Evolutionary conservation across 2,113 vertebrate genomes (phyloP), one percentile per base, ranked within the genome.

Genomic region (Lycaon pictus): DNA sequence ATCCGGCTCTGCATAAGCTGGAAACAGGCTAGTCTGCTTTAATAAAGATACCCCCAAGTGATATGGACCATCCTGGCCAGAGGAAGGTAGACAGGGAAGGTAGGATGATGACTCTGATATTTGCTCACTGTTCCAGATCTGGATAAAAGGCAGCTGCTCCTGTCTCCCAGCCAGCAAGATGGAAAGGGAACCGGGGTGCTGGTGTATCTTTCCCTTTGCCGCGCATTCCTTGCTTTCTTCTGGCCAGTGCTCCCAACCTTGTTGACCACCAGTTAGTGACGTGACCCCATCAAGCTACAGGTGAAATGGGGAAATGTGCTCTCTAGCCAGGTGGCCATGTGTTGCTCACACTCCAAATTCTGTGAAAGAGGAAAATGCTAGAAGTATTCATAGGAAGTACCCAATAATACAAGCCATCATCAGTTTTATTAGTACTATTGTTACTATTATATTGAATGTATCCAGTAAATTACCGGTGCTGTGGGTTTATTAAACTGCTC

Each of bases 401-500:
- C 29, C 20, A 51, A 29, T 5, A 10, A n/a, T 27, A 3, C 74
- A 10, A 32, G 3, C 48, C 63, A 3, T 22, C 7, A 12, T 22
- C 88, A 9, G 17, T 35, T 83, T 32, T 62, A 20, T 27, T 17
- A 27, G 60, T 23, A 6, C 29, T 23, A 3, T 32, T 43, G 16
- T 22, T n/a, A 15, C 60, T 51, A 0, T 60, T 20, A 11, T 2
- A 16, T 11, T 2, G 17, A 43, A 3, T 23, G 15, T 62, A 7
- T 20, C 81, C 43, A 13, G 17, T 32, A 11, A 51, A 12, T 29
- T 55, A 69, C 37, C 56, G 13, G 25, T 9, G n/a, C 37, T n/a
- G 4, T n/a, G 56, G 56, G 22, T 13, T 19, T 29, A 29, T 20
- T 8, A 43, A 69, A 25, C 17, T 19, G 43, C 62, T 72, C 43